Evolutionary conservation across 2,888 invertebrate species (phyloP), one percentile per base, ranked within the genome.

Genomic region (Torymus aiolomorphi): DNA sequence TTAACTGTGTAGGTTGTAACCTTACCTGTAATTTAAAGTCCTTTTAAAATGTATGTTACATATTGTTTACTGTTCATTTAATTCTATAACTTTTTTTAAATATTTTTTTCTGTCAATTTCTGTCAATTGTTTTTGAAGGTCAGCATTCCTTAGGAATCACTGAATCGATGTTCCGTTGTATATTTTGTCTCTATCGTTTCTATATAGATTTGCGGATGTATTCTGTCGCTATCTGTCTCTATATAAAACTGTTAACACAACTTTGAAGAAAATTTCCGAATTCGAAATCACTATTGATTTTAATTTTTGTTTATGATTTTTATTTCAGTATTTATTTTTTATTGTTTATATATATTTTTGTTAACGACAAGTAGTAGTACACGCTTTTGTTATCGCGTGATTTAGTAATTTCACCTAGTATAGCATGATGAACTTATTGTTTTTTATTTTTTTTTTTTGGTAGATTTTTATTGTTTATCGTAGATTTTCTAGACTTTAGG

Each of bases 71-170:
- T 82, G 69, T 80, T 81, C 77, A 79, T 81, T 71, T 66, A 81
- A 76, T 79, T 82, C 18, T 82, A 77, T 61, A 69, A 31, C 11
- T 66, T 66, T 52, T 52, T 18, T 20, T 52, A 31, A 57, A 24
- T 69, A 24, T 80, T 67, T 54, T 67, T 54, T 66, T 11, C 18
- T 54, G 13, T 83, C 13, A 77, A 80, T 61, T n/a, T 76, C 10
- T 76, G n/a, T n/a, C n/a, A n/a, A n/a, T n/a, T 72, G 52, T 77
- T 73, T 42, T 78, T 42, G 78, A 80, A 83, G 63, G 71, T 75
- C 75, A 84, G 82, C 70, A 83, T 83, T 85, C 77, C 78, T 83
- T 85, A 84, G 84, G 83, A 83, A 83, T 83, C 74, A 83, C 76
- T 80, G 74, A 80, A 75, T 85, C 80, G 82, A 76, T 85, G 80